These are phyloP conservation scores for Dromius quadrimaculatus DNA, from an alignment of 2,888 invertebrate genomes.

Conservation along the genomic window DNA sequence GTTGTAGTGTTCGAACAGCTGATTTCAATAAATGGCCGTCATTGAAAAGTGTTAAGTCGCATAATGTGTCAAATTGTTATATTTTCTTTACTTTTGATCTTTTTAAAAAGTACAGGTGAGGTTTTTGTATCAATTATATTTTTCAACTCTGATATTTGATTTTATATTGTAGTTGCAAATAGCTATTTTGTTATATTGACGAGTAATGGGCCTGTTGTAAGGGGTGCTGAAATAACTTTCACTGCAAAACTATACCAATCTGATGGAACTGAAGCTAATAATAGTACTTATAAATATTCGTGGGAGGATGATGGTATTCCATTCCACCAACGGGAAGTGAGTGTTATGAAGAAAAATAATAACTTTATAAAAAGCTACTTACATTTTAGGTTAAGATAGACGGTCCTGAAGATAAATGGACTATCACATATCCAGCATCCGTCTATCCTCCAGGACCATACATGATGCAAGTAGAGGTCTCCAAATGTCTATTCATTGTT, in stretches of 20 bases:
- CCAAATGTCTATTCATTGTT: constrained; percentile 62
- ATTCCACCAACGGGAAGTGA: constrained; percentile 68
- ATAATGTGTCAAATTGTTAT: constrained; percentile 48
- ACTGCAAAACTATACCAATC: constrained; percentile 70
- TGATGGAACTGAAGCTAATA: constrained; percentile 62
- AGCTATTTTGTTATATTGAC: constrained; percentile 68
- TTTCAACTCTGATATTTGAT: constrained; percentile 2
- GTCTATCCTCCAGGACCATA: constrained; percentile 73
- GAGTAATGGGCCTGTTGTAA: constrained; percentile 77
- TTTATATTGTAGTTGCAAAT: constrained; percentile 55
- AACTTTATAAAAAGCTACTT: constrained; percentile 51
- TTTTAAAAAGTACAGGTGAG: constrained; percentile 20
- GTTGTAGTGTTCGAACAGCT: constrained; percentile 37
- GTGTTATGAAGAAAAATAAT: constrained; percentile 37
- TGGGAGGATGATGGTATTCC: constrained; percentile 75
- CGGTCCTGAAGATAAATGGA: constrained; percentile 73
- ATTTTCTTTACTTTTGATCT: constrained; percentile 38
- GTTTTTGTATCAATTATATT: constrained; percentile 6
- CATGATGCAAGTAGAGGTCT: constrained; percentile 70
- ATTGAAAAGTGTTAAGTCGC: constrained; percentile 36
- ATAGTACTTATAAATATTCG: constrained; percentile 67
- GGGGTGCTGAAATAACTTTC: constrained; percentile 80
- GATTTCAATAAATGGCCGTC: constrained; percentile 45
- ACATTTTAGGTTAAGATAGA: constrained; percentile 27
- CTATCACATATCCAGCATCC: constrained; percentile 70